These are phyloP conservation scores for Salminus brasiliensis DNA, from an alignment of 2,113 vertebrate species.

Conservation along the genomic window DNA sequence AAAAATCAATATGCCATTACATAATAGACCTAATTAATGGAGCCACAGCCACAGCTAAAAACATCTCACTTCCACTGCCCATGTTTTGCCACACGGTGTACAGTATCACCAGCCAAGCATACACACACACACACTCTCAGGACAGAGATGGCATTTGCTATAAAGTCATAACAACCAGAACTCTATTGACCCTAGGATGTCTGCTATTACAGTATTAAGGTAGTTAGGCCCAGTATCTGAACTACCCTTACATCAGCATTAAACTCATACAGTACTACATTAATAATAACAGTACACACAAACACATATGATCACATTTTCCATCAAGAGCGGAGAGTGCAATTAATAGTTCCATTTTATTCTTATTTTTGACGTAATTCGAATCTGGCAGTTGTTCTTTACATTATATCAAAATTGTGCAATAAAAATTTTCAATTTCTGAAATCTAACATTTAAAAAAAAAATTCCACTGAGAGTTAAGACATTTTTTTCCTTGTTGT, in stretches of 20 bases:
- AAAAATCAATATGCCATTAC: conserved; percentile 56
- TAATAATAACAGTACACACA: background rate
- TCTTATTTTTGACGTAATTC: no score
- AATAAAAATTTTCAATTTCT: no score
- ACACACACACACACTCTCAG: conserved; percentile 25
- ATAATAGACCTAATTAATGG: conserved; percentile 50
- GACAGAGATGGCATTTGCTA: background rate
- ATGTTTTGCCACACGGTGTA: conserved; percentile 25
- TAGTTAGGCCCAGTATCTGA: background rate
- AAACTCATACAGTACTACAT: background rate
- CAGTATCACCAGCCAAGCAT: conserved; percentile 3
- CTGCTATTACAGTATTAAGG: background rate
- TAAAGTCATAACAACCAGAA: background rate
- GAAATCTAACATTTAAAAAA: no score
- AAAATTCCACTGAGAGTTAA: no score
- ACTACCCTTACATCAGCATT: background rate
- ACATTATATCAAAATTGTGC: no score
- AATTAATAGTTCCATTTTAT: no score
- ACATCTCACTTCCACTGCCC: conserved; percentile 33
- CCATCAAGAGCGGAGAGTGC: no score
- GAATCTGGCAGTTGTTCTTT: no score
- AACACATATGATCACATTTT: no score
- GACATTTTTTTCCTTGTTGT: no score
- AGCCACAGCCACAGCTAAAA: conserved; percentile 25
- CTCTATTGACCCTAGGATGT: background rate